Evolutionary conservation across 2,797 vertebrate genomes (phyloP), one percentile per base, ranked within the genome.

Genomic region (Lates japonicus): DNA sequence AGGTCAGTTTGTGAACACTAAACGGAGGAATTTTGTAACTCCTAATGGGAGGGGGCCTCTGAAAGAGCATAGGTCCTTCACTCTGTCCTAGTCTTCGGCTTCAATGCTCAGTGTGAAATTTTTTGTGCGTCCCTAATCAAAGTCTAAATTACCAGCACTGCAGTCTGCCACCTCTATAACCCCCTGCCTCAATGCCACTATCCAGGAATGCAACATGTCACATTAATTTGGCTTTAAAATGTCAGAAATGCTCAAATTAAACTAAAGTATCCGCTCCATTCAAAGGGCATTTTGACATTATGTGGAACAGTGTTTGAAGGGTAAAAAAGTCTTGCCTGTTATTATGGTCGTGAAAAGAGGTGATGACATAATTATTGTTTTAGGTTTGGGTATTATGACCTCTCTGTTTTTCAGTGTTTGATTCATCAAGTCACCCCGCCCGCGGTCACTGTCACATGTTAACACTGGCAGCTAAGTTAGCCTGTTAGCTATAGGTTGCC

Each of bases 371-470:
- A 66, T 78, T 42, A 52, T 48, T 29, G 16, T 79, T 81, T 78
- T 70, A 35, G 63, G 29, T 41, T 69, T 22, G 29, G 31, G 14
- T 71, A 25, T 52, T 70, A 29, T 57, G 65, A 84, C 65, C 37
- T 75, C 46, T 42, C 5, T 16, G 2, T 31, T 19, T 52, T 11
- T 49, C 37, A 71, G 29, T 37, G n/a, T 71, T 62, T 62, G 51
- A 74, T 67, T 69, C 22, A 39, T 68, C 29, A 70, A 55, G 69
- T 74, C n/a, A n/a, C n/a, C n/a, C n/a, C n/a, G n/a, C n/a, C n/a
- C n/a, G n/a, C n/a, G 4, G 41, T 14, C 41, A 42, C 13, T 14
- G 41, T 2, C 41, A 42, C 41, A 14, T 42, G 41, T 42, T 42
- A 42, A 14, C 41, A 14, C 14, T 14, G 41, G 41, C 13, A 42